Evolutionary conservation across 2,797 vertebrate genomes (phyloP), one percentile per base, ranked within the genome.

Genomic region (Rhinella marina): DNA sequence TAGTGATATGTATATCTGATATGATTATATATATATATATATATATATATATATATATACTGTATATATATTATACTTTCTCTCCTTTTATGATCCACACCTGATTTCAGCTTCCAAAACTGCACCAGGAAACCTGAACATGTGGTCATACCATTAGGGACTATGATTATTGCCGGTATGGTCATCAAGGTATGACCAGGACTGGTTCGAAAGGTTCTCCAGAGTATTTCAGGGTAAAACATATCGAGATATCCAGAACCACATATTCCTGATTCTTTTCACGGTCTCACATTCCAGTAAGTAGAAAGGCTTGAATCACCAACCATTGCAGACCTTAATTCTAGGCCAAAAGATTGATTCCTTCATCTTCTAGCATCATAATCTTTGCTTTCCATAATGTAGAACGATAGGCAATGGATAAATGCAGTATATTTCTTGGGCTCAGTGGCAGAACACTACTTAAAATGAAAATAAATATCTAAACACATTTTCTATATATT

Each of bases 401-500:
- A 68, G 64, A 68, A 27, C 3, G 3, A 14, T 27, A 68, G 11
- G 3, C n/a, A 68, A 68, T 27, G 14, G 27, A 56, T 27, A 78
- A 27, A 78, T 29, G 5, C 52, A 27, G 52, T 76, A 59, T 59
- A 19, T 19, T 59, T 59, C 2, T 64, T 10, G 9, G 48, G 59
- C 21, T 66, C 32, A n/a, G 61, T 25, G 54, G 41, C 23, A 66
- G 61, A 27, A 41, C 62, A 54, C 1, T 82, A 52, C 64, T 68
- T 68, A 27, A 82, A 54, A 82, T 19, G 10, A 27, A 68, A 66
- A 68, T 82, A 27, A n/a, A 68, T 19, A 68, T 23, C 23, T 82
- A 29, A 27, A 41, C 16, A 66, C 7, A 66, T 68, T 50, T 57
- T 16, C n/a, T 54, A 82, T 11, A 82, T 68, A 52, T 70, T 82